phyloP scores from a whole-genome alignment of 2,888 invertebrate species.

The Pinctada fucata region DNA sequence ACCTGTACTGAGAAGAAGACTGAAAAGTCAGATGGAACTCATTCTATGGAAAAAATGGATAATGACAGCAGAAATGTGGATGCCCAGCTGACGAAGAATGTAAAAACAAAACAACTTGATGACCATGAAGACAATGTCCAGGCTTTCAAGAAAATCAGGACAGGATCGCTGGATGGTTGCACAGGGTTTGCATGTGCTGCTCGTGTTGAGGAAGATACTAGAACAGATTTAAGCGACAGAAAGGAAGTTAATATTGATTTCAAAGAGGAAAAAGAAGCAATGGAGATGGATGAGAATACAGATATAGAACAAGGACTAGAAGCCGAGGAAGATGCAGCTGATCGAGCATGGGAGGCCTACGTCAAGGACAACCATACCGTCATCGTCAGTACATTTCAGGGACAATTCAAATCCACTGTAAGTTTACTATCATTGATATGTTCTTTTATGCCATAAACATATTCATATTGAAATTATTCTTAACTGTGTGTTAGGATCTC shows the following conservation, averaged over 20 bases:
- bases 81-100: background rate
- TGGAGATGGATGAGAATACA: slow-evolving; percentile 34
- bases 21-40: background rate
- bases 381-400: slow-evolving; percentile 82
- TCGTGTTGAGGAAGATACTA: background rate
- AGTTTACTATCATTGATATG: too few relatives aligned
- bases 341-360: slow-evolving; percentile 81
- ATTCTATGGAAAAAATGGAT: background rate
- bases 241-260: slow-evolving; percentile 14
- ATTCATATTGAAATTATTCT: too few relatives aligned
- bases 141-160: background rate
- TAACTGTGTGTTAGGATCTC: too few relatives aligned
- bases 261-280: slow-evolving; percentile 28
- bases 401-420: slow-evolving; percentile 83
- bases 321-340: slow-evolving; percentile 76
- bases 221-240: background rate
- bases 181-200: slow-evolving; percentile 2
- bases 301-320: slow-evolving; percentile 50
- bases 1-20: background rate
- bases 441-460: too few relatives aligned
- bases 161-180: background rate
- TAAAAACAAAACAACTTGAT: slow-evolving; percentile 12
- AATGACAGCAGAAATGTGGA: background rate
- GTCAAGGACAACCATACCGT: slow-evolving; percentile 80
- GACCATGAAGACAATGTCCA: background rate